phyloP scores from a whole-genome alignment of 2,113 vertebrate genomes.

The Gobio gobio region DNA sequence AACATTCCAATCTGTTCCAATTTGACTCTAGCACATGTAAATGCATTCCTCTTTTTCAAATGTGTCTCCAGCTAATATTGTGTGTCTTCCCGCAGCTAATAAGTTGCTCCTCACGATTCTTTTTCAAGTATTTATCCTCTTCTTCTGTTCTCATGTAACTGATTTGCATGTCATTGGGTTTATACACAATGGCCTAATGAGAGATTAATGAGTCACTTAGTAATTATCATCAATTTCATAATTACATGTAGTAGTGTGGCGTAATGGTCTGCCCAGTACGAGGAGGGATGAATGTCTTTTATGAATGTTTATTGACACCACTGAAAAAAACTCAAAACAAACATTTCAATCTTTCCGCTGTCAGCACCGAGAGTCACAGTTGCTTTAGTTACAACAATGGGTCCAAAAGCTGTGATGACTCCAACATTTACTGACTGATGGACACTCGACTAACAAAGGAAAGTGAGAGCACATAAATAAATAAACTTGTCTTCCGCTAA shows the following conservation, averaged over 20 bases:
- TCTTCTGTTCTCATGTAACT: conserved; percentile 54
- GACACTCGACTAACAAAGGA: background rate
- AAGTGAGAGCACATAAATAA: background rate
- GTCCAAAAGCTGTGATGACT: conserved; percentile 46
- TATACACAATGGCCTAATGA: conserved; percentile 80
- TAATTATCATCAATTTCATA: conserved; percentile 80
- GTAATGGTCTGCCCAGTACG: conserved; percentile 53
- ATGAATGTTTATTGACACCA: conserved; percentile 58
- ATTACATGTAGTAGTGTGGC: conserved; percentile 74
- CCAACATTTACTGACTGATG: background rate
- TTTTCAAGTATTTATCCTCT: conserved; percentile 55
- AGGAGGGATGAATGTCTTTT: conserved; percentile 50
- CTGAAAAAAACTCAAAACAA: conserved; percentile 65
- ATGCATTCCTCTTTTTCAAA: background rate
- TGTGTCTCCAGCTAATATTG: conserved; percentile 33
- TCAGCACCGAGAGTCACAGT: conserved; percentile 35
- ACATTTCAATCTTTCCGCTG: conserved; percentile 62
- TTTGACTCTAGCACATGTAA: background rate
- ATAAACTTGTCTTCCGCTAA: background rate
- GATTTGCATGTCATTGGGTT: conserved; percentile 77
- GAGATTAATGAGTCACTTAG: conserved; percentile 75
- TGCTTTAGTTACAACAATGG: conserved; percentile 26
- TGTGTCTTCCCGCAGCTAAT: conserved; percentile 36
- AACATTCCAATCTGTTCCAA: background rate
- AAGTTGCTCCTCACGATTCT: conserved; percentile 48